Evolutionary conservation across 2,888 invertebrate species (phyloP).

Genomic region (Melikaiella ostensackeni): DNA sequence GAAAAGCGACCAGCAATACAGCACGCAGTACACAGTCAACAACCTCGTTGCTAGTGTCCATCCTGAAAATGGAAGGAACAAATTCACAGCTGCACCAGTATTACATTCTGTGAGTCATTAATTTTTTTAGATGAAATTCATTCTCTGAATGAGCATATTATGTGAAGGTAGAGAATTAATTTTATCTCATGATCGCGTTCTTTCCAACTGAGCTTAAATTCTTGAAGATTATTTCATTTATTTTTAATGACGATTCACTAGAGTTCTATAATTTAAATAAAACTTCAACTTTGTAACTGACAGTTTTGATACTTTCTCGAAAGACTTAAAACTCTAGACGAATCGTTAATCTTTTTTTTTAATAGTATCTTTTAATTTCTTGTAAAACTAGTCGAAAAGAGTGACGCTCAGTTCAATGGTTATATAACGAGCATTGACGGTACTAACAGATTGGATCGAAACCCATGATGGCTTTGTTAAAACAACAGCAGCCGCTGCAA

Average conservation of each 20-base stretch:
- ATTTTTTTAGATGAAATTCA: neutral
- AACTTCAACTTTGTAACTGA: neutral
- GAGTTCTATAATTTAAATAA: neutral
- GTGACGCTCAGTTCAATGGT: conserved; percentile 9
- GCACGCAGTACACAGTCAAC: conserved; percentile 71
- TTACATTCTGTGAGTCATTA: conserved; percentile 70
- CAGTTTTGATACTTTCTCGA: neutral
- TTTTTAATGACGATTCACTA: neutral
- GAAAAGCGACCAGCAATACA: conserved; percentile 71
- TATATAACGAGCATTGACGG: conserved; percentile 59
- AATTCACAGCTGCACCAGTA: conserved; percentile 72
- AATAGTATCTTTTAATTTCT: neutral
- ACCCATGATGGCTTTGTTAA: conserved; percentile 75
- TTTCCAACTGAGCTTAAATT: neutral
- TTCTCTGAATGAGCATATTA: neutral
- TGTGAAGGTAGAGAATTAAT: neutral
- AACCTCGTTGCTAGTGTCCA: conserved; percentile 71
- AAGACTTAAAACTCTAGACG: neutral
- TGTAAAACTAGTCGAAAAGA: conserved; percentile 11
- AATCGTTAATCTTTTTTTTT: conserved; percentile 35
- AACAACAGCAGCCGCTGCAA: conserved; percentile 73
- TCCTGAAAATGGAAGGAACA: conserved; percentile 71
- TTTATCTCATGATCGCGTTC: neutral
- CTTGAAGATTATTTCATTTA: neutral
- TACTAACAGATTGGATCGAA: conserved; percentile 74